Base-by-base conservation (phyloP, 2,888 invertebrate genomes). In the Arenicola marina region DNA sequence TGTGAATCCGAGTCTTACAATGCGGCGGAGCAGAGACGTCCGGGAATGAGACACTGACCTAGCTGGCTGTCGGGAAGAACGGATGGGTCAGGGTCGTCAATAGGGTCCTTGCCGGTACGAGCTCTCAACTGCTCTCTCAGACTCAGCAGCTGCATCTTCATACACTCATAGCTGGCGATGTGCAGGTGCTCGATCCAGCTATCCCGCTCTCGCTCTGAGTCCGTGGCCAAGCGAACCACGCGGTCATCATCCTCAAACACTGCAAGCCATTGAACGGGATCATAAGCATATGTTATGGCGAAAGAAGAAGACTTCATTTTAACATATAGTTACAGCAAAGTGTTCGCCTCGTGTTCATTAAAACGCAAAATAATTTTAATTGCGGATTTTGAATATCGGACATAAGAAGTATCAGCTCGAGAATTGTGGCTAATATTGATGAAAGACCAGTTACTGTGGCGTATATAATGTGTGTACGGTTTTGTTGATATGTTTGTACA, bases 151-250 rank as follows among this genome's bases (percentile, higher is more conserved):
- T 92, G 91, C 78, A 89, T 88, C 74, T 91, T 87, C 77, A 95
- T 88, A 70, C 89, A 89, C 65, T 91, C 90, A 81, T 92, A 94
- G 65, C 94, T 92, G 11, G 95, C 92, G 72, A 89, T 86, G 76
- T 92, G 89, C 67, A 96, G 89, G 4, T 90, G 89, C 79, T 92
- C 90, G 73, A 95, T 84, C 95, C 96, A 96, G 51, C 90, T 87
- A 68, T 90, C 89, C 28, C 95, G 87, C 75, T 95, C 95, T 11
- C 88, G 87, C 76, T 92, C 91, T 28, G 91, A 89, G 62, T 88
- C 87, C 4, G 94, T 90, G 3, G 91, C 91, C 78, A 96, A 87
- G 68, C 91, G 89, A 83, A 92, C 92, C 70, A 89, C 88, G 24
- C 90, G 85, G 21, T 82, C 80, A 56, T 81, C 82, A 7, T 92